Conservation (phyloP, 1,140 invertebrate species). For the Cydia splendana region DNA sequence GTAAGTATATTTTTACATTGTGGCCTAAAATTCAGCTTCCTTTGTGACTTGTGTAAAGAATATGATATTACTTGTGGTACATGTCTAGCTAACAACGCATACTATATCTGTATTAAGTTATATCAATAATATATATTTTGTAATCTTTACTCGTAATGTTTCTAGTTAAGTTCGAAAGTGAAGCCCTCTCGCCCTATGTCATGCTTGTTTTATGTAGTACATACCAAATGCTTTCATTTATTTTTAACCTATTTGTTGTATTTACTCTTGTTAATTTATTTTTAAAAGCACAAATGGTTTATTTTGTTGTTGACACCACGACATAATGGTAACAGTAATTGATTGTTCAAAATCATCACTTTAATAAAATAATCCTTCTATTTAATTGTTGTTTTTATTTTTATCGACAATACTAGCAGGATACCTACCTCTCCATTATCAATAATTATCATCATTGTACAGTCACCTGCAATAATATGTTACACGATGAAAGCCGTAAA, state of each 20-base stretch:
- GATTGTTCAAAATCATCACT: slow-evolving; percentile 74
- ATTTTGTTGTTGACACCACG: slow-evolving; percentile 75
- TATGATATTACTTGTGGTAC: slow-evolving; percentile 21
- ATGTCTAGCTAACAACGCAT: slow-evolving; percentile 18
- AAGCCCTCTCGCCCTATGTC: slow-evolving; percentile 67
- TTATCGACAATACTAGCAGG: neutral
- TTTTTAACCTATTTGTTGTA: slow-evolving; percentile 70
- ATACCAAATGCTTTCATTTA: slow-evolving; percentile 46
- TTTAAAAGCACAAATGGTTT: slow-evolving; percentile 76
- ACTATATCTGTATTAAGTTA: slow-evolving; percentile 35
- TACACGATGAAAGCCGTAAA: too few species aligned
- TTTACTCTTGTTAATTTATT: slow-evolving; percentile 77
- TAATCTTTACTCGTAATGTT: slow-evolving; percentile 39
- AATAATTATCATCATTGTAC: too few species aligned
- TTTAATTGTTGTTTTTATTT: slow-evolving; percentile 41
- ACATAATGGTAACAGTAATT: slow-evolving; percentile 71
- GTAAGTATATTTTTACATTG: slow-evolving; percentile 50
- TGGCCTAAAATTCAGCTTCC: slow-evolving; percentile 35
- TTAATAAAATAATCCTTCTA: slow-evolving; percentile 77
- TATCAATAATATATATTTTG: slow-evolving; percentile 31
- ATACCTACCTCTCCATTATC: neutral
- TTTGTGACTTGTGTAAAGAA: slow-evolving; percentile 9
- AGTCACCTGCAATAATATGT: too few species aligned
- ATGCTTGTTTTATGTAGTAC: slow-evolving; percentile 59
- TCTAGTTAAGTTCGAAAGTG: slow-evolving; percentile 43